Conservation (phyloP, 2,113 vertebrate species). For the Percopsis transmontana region DNA sequence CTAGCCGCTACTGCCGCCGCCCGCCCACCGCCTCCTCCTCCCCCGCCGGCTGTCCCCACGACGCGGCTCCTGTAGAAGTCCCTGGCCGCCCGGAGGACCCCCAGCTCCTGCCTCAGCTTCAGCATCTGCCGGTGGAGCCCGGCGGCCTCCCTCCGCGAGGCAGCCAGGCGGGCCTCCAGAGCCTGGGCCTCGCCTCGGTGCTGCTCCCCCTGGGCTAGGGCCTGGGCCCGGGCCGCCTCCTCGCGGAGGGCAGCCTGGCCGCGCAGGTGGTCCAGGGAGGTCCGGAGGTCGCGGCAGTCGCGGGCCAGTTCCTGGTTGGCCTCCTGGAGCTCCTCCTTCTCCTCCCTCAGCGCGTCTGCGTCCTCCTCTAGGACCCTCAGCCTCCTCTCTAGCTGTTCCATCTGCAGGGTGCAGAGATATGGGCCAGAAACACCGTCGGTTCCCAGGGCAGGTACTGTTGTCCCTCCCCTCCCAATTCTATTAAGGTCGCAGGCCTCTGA, state of each 20-base stretch:
- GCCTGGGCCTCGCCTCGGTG: constrained; percentile 73
- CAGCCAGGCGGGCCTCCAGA: constrained; percentile 73
- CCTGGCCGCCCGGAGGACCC: constrained; percentile 75
- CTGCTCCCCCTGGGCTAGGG: constrained; percentile 66
- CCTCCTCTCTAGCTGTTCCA: constrained; percentile 81
- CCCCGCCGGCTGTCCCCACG: constrained; percentile 20
- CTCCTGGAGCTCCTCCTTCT: constrained; percentile 79
- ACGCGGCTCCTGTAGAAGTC: constrained; percentile 68
- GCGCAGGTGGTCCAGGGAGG: constrained; percentile 73
- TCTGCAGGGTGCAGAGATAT: constrained; percentile 71
- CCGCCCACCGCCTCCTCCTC: constrained; percentile 16
- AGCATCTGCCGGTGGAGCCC: constrained; percentile 76
- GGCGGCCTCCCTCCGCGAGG: constrained; percentile 73
- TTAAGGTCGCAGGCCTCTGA: constrained; percentile 42
- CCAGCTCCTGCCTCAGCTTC: constrained; percentile 77
- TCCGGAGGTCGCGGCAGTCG: constrained; percentile 76
- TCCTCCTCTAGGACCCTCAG: constrained; percentile 79
- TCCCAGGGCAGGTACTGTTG: no score
- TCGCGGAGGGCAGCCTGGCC: constrained; percentile 68
- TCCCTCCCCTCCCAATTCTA: not conserved
- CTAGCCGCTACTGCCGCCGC: constrained; percentile 55
- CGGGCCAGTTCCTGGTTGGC: constrained; percentile 76
- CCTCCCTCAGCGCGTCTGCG: constrained; percentile 77
- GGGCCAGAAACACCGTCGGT: constrained; percentile 4
- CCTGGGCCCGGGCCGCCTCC: constrained; percentile 67